Evolutionary conservation across 2,888 invertebrate species (phyloP).

Genomic region (Ctena decussata): DNA sequence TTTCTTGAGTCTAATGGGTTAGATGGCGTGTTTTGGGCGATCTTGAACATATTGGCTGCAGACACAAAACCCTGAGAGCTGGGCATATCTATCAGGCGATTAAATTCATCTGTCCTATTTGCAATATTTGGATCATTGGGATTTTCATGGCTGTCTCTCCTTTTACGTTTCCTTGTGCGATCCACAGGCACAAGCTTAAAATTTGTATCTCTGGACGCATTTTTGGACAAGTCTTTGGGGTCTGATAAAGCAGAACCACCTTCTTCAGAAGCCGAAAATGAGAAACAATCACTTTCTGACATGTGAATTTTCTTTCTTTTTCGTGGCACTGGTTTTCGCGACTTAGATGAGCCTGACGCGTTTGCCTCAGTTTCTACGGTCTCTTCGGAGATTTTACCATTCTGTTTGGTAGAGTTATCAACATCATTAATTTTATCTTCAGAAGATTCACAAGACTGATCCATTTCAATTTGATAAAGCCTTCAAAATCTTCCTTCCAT

Average conservation of each 20-base stretch:
- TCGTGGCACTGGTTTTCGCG: too few relatives aligned
- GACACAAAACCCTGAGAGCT: slow-evolving; percentile 52
- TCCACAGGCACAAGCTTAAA: not conserved
- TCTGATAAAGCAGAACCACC: slow-evolving; percentile 54
- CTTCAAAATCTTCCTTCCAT: too few relatives aligned
- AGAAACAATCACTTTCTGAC: slow-evolving; percentile 36
- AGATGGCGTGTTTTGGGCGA: not conserved
- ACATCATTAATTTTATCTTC: too few relatives aligned
- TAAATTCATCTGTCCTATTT: slow-evolving; percentile 15
- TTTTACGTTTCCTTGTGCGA: not conserved
- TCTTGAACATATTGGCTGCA: slow-evolving; percentile 60
- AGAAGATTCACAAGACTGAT: too few relatives aligned
- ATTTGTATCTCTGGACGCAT: slow-evolving; percentile 24
- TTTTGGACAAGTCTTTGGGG: slow-evolving; percentile 44
- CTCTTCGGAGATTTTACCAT: too few relatives aligned
- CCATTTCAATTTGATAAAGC: too few relatives aligned
- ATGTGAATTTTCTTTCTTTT: slow-evolving; percentile 61
- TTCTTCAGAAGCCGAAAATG: slow-evolving; percentile 38
- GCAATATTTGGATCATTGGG: slow-evolving; percentile 31
- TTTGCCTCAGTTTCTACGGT: too few relatives aligned
- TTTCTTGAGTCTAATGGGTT: too few relatives aligned
- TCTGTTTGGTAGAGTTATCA: too few relatives aligned
- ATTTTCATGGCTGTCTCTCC: not conserved
- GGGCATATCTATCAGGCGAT: not conserved
- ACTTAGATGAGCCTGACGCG: too few relatives aligned